Base-by-base conservation (phyloP, 2,888 invertebrate species). In the Vannuccia rotundouncinata region DNA sequence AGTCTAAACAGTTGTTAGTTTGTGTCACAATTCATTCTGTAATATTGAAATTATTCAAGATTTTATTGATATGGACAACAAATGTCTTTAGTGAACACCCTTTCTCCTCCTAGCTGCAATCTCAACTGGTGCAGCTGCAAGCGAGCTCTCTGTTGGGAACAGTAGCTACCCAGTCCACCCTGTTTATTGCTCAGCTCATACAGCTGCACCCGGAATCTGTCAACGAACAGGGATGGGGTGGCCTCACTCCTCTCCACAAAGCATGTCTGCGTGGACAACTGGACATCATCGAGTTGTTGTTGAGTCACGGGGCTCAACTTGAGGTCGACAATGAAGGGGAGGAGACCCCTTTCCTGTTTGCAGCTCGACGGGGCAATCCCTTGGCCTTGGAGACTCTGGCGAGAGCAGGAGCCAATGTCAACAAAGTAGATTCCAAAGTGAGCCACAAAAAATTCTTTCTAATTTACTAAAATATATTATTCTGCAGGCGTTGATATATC, bases 341-440 rank as follows among this genome's bases (percentile, higher is more conserved):
- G 59, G 86, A 87, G 81, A 87, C 87, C 0, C 85, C 87, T 0
- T 81, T 87, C 5, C 86, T 85, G 81, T 86, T 85, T 82, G 86
- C 87, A 2, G 85, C 86, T 79, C 85, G 85, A 80, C 82, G 85
- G 77, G 87, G 86, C 1, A 81, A 83, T n/a, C 84, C 85, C 0
- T 60, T 82, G 22, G 81, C 85, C 22, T 83, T 87, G 2, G 84
- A 86, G 30, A 5, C 31, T 17, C 31, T 31, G 59, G 17, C 29
- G 59, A 59, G 60, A 74, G 31, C 27, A 13, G 59, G 59, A 59
- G 59, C 59, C n/a, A n/a, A n/a, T n/a, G n/a, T n/a, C n/a, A n/a
- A n/a, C n/a, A 59, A 59, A 59, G 59, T 59, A 13, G 59, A 59
- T n/a, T 59, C 59, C n/a, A n/a, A n/a, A n/a, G n/a, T n/a, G n/a